These are phyloP conservation scores for Drosophila sordidapex DNA, from an alignment of 2,888 invertebrate species.

Conservation along the genomic window DNA sequence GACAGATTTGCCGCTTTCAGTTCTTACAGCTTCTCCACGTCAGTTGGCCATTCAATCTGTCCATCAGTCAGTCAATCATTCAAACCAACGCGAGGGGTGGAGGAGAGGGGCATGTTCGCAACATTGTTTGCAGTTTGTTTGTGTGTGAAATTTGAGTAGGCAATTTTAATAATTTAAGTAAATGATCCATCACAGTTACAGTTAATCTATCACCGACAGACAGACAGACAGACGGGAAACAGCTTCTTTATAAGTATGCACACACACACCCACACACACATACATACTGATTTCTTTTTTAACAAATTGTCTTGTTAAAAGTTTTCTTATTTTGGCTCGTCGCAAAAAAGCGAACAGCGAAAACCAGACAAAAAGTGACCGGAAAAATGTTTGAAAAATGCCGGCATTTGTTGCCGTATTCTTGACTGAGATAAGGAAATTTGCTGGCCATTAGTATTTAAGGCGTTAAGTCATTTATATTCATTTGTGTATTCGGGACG, in stretches of 20 bases:
- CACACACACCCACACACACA: background rate
- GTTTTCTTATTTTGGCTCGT: conserved; percentile 44
- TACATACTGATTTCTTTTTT: conserved; percentile 26
- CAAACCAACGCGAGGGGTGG: conserved; percentile 11
- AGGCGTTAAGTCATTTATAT: conserved; percentile 82
- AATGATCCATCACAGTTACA: conserved; percentile 84
- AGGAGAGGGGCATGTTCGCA: background rate
- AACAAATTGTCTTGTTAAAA: conserved; percentile 79
- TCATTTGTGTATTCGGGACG: conserved; percentile 67
- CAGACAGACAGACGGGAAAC: conserved; percentile 12
- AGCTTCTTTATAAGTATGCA: background rate
- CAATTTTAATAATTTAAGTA: conserved; percentile 82
- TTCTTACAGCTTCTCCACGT: conserved; percentile 15
- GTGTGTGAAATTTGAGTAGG: conserved; percentile 75
- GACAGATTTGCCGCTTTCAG: conserved; percentile 36
- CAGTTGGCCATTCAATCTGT: conserved; percentile 57
- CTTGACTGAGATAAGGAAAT: conserved; percentile 69
- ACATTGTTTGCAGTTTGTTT: conserved; percentile 23
- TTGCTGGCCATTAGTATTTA: conserved; percentile 76
- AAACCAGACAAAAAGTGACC: conserved; percentile 66
- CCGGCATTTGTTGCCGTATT: conserved; percentile 19
- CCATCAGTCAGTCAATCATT: conserved; percentile 55
- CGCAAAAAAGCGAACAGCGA: conserved; percentile 22
- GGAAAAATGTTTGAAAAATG: conserved; percentile 62
- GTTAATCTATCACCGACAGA: conserved; percentile 80